Conservation (phyloP, 2,113 vertebrate species). For the Mustela nigripes region DNA sequence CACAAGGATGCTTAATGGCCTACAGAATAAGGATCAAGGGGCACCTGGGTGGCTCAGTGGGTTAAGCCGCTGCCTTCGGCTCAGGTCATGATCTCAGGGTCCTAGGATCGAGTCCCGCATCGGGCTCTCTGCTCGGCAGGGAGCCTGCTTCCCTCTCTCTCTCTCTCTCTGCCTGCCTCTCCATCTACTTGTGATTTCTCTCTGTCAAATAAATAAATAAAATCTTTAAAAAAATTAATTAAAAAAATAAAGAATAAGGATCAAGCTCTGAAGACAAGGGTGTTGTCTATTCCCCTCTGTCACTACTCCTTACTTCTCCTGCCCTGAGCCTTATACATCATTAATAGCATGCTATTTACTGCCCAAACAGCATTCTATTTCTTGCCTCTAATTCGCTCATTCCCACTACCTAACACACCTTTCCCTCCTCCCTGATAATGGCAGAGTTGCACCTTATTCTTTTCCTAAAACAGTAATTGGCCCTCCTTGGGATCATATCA, state of each 20-base stretch:
- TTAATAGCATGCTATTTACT: not conserved
- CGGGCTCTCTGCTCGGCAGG: too few relatives aligned
- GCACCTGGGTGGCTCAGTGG: too few relatives aligned
- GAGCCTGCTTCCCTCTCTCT: too few relatives aligned
- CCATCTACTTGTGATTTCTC: too few relatives aligned
- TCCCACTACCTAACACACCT: not conserved
- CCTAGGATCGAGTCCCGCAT: too few relatives aligned
- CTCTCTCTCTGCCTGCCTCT: too few relatives aligned
- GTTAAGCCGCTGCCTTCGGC: too few relatives aligned
- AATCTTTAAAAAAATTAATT: too few relatives aligned
- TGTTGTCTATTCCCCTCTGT: not conserved
- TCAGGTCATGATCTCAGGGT: too few relatives aligned
- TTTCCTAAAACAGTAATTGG: conserved; percentile 1
- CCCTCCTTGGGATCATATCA: not conserved
- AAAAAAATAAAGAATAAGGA: not conserved
- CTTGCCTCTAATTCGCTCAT: not conserved
- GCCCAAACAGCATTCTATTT: not conserved
- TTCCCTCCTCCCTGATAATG: not conserved
- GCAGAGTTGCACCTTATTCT: not conserved
- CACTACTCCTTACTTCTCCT: not conserved
- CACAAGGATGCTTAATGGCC: not conserved
- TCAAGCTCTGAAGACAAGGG: not conserved
- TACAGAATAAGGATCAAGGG: not conserved
- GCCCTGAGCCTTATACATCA: not conserved
- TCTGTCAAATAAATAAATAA: too few relatives aligned